Base-by-base conservation (phyloP, 2,888 invertebrate species). In the Cerceris rybyensis region DNA sequence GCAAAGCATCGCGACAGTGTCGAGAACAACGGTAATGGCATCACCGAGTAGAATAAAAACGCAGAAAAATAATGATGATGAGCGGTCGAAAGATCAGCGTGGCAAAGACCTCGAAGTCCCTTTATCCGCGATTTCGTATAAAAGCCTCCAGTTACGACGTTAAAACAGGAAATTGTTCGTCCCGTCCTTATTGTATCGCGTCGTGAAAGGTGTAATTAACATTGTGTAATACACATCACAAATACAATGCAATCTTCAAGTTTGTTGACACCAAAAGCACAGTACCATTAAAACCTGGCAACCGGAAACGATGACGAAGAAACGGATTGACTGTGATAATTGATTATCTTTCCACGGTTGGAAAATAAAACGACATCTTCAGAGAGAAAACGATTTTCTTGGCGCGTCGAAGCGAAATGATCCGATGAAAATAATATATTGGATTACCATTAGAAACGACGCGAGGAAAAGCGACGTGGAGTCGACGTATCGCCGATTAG, bases 41-140 rank as follows among this genome's bases (percentile, higher is more conserved):
- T 52, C 28, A 41, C 68, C 46, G 17, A 43, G 41, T 58, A 52
- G 42, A 46, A 43, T 46, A 46, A 46, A 54, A 52, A 58, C 61
- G 17, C n/a, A 52, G 59, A 16, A 5, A 58, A 50, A 55, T 65
- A 77, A 77, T 42, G 75, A 75, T 57, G 75, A 75, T 70, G 75
- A 76, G 65, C 76, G 39, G 49, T 76, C 63, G 42, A 43, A 55
- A 61, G 70, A 78, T 70, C 50, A 75, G 52, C 77, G 69, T 63
- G 50, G 74, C 64, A 66, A 52, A 11, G 42, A 66, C 8, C 74
- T 64, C 66, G 59, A 55, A 60, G 28, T 50, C 74, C 52, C 69
- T 64, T 72, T 69, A 49, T 58, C 50, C 58, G 50, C 61, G 69
- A 52, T 79, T 77, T 80, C 52, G 16, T 41, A 59, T 28, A 54